Base-by-base conservation (phyloP, 2,113 vertebrate species). In the Mesoclemmys tuberculata region DNA sequence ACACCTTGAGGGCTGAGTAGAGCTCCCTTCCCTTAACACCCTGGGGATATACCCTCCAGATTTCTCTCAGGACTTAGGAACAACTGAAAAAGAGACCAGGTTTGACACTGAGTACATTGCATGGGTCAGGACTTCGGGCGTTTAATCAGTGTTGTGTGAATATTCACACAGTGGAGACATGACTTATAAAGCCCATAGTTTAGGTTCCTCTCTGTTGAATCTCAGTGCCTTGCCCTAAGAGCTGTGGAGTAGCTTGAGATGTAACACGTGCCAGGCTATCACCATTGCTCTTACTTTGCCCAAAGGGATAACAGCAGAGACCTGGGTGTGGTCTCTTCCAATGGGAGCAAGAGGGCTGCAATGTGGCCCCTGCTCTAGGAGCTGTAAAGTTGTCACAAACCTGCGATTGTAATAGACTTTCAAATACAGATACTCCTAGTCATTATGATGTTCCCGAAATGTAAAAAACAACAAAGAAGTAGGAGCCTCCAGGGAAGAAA, bases 261-360 rank as follows among this genome's bases (percentile, higher is more conserved):
- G 71, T 56, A 52, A 35, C 38, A 55, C 27, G 21, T 35, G 79
- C 79, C 86, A 68, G 41, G 31, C 18, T 48, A 81, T 21, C n/a
- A 44, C 29, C n/a, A 6, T 11, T 13, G 3, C 49, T 86, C 48
- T 56, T 81, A 3, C 24, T 41, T 54, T 55, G 81, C 54, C 24
- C 35, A 10, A 51, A 83, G 71, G 51, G 0, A 0, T 0, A 6
- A 38, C 2, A 0, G 0, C 4, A 0, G 84, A 90, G 46, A 16
- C 31, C 84, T 83, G 41, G 19, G 29, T 16, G n/a, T 0, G 0
- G 64, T 21, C 6, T 44, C 87, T 75, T 64, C 41, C 1, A 41
- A 51, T 56, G 27, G 58, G 7, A 68, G 58, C 41, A 6, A 46
- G 22, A 21, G 35, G 14, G 41, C 55, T 54, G 48, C 31, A 29